phyloP scores from a whole-genome alignment of 2,888 invertebrate genomes.

The Epistrophe grossulariae region DNA sequence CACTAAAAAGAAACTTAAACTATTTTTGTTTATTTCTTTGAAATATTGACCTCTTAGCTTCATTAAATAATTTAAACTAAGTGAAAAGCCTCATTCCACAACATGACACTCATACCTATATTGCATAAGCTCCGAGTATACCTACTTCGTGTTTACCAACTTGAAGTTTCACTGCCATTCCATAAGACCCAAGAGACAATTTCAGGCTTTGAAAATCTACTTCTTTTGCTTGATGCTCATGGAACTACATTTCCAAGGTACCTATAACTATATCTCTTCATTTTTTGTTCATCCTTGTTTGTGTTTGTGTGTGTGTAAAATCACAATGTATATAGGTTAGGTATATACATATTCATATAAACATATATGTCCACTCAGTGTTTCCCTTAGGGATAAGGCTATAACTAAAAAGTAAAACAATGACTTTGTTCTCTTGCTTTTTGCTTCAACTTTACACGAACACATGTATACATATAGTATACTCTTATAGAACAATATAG shows the following conservation, averaged over 20 bases:
- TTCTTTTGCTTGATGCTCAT: not conserved
- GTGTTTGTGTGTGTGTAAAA: constrained; percentile 1
- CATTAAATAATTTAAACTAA: constrained; percentile 4
- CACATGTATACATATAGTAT: not conserved
- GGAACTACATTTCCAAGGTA: not conserved
- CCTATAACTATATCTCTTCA: not conserved
- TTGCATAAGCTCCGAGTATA: constrained; percentile 1
- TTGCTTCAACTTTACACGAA: not conserved
- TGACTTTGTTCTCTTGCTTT: constrained; percentile 48
- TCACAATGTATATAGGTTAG: not conserved
- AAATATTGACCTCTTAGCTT: constrained; percentile 9
- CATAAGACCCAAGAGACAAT: constrained; percentile 12
- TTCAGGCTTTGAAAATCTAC: constrained; percentile 36
- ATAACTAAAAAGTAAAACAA: constrained; percentile 52
- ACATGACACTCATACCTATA: not conserved
- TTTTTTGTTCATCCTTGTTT: not conserved
- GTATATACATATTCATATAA: too few relatives aligned
- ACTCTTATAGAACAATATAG: not conserved
- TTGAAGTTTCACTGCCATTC: constrained; percentile 6
- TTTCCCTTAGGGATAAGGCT: constrained; percentile 30
- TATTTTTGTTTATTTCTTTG: not conserved
- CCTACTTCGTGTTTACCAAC: constrained; percentile 10
- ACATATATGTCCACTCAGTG: not conserved
- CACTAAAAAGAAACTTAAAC: not conserved
- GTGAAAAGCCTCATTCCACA: constrained; percentile 22